Conservation (phyloP, 2,113 vertebrate species). For the Pseudopodoces humilis region DNA sequence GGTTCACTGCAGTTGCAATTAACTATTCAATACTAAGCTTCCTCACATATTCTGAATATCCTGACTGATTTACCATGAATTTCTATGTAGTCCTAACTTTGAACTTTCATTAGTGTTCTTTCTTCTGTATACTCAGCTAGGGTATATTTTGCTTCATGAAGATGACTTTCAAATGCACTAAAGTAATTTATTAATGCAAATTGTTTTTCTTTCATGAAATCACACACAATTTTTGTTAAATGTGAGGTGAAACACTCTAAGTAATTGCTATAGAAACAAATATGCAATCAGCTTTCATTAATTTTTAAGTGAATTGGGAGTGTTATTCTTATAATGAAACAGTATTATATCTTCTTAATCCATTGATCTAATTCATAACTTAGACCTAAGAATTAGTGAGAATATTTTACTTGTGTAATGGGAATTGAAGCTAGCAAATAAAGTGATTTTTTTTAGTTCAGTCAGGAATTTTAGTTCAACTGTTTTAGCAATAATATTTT, state of each 20-base stretch:
- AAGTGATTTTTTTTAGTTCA: background rate
- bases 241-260: slow-evolving; percentile 2
- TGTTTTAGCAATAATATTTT: background rate
- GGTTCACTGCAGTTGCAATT: slow-evolving; percentile 48
- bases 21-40: slow-evolving; percentile 57
- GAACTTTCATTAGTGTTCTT: slow-evolving; percentile 31
- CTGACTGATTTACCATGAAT: slow-evolving; percentile 36
- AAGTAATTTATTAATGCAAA: slow-evolving; percentile 59
- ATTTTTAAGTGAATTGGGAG: slow-evolving; percentile 40
- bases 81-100: background rate
- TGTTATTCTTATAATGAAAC: slow-evolving; percentile 20
- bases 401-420: background rate
- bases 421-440: background rate
- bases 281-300: slow-evolving; percentile 24
- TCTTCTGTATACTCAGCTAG: slow-evolving; percentile 18
- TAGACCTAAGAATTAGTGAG: background rate
- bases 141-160: slow-evolving; percentile 54
- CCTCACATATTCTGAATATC: slow-evolving; percentile 28
- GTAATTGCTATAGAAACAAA: slow-evolving; percentile 24
- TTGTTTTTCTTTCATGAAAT: slow-evolving; percentile 54
- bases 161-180: slow-evolving; percentile 46
- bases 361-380: background rate
- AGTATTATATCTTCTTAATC: slow-evolving; percentile 5
- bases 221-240: slow-evolving; percentile 44
- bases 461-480: background rate